Conservation (phyloP, 2,888 invertebrate genomes). For the Phyllotreta striolata region DNA sequence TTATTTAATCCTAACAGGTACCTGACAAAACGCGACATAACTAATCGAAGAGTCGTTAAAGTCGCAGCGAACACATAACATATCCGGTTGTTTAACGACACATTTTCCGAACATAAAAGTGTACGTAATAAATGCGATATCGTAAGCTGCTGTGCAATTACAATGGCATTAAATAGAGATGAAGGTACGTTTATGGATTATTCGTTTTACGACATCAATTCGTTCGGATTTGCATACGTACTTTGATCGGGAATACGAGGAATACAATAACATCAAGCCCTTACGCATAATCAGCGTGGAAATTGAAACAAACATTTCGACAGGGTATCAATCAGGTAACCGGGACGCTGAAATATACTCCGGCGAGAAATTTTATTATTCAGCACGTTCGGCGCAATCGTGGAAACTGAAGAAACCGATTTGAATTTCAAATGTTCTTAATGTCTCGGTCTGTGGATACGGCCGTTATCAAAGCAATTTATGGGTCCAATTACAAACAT, state of each 20-base stretch:
- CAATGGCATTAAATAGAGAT: constrained; percentile 1
- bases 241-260: no score
- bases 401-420: constrained; percentile 4
- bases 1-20: constrained; percentile 5
- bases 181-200: constrained; percentile 1
- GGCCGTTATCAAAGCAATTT: constrained; percentile 27
- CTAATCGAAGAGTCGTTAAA: constrained; percentile 12
- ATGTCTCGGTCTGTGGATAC: constrained; percentile 30
- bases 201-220: not conserved
- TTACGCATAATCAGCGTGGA: no score
- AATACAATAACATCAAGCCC: no score
- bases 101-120: constrained; percentile 5
- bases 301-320: not conserved
- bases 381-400: constrained; percentile 1
- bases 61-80: not conserved
- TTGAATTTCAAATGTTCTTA: constrained; percentile 36
- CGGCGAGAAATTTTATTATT: not conserved
- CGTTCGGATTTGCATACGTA: no score
- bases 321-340: not conserved
- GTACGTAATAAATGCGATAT: not conserved
- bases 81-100: constrained; percentile 8
- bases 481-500: constrained; percentile 31
- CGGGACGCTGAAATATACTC: not conserved
- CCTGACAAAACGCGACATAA: constrained; percentile 1
- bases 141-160: constrained; percentile 3